A percentile compares a stretch with the other conserved stretches of the same genome.
Conservation (phyloP, 2,797 vertebrate species). For the Sternarchorhynchus goeldii region DNA sequence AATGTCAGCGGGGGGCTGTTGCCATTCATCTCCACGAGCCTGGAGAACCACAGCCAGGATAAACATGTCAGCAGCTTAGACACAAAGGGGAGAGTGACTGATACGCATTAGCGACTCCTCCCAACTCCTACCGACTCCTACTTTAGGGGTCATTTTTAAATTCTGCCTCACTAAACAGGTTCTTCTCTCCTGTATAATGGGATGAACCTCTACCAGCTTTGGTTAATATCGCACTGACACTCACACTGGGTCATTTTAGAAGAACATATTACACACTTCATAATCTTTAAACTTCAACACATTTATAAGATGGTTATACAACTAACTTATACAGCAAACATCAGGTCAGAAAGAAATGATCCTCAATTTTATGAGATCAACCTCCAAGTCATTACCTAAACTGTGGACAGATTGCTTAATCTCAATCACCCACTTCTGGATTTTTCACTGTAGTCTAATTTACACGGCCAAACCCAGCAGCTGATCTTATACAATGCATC, state of each 20-base stretch:
- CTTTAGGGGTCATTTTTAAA: too few relatives aligned
- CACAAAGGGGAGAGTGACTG: too few relatives aligned
- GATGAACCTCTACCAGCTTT: not conserved
- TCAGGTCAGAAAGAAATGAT: too few relatives aligned
- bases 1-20: conserved; percentile 94
- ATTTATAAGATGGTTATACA: too few relatives aligned
- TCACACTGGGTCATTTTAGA: not conserved
- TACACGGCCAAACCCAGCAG: not conserved
- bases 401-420: not conserved
- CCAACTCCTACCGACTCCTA: too few relatives aligned
- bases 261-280: too few relatives aligned
- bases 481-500: conserved; percentile 64
- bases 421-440: not conserved
- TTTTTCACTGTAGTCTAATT: not conserved
- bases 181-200: not conserved
- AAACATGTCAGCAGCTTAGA: too few relatives aligned
- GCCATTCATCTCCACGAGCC: conserved; percentile 95
- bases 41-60: conserved; percentile 59
- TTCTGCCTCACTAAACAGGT: not conserved
- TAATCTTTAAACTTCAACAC: too few relatives aligned
- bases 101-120: too few relatives aligned
- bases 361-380: too few relatives aligned
- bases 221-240: too few relatives aligned
- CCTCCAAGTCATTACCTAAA: not conserved
- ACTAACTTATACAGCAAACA: too few relatives aligned